Conservation (phyloP, 2,797 vertebrate species). For the Sebastes itinus region DNA sequence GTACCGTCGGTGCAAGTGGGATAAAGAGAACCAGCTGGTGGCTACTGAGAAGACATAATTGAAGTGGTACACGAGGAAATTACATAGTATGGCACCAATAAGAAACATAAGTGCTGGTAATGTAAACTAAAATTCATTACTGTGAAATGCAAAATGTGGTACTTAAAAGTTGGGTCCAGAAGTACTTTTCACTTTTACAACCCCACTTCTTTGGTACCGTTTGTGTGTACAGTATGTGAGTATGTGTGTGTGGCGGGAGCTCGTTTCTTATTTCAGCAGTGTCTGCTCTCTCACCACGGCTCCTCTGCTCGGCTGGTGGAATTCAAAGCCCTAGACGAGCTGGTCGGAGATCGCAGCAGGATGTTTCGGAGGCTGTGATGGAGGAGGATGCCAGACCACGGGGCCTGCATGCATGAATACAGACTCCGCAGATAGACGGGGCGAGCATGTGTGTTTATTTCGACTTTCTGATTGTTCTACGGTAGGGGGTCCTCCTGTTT, state of each 20-base stretch:
- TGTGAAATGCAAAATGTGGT: background rate
- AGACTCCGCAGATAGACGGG: background rate
- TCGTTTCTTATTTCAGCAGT: conserved; percentile 30
- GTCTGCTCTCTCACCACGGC: background rate
- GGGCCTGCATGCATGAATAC: conserved; percentile 21
- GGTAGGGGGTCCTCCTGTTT: conserved; percentile 29
- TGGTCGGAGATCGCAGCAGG: conserved; percentile 33
- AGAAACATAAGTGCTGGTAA: background rate
- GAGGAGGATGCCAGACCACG: conserved; percentile 26
- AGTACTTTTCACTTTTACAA: background rate
- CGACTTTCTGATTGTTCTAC: conserved; percentile 38
- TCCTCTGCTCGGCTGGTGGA: conserved; percentile 5
- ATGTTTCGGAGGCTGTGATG: conserved; percentile 21
- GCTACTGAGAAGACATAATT: conserved; percentile 13
- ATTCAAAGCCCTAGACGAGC: conserved; percentile 18
- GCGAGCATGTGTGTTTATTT: conserved; percentile 24
- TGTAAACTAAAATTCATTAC: background rate
- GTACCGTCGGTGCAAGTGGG: conserved; percentile 19
- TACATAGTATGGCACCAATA: background rate
- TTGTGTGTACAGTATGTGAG: background rate
- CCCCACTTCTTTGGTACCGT: background rate
- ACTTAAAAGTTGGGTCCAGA: background rate
- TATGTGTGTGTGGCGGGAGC: background rate
- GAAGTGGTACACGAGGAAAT: background rate
- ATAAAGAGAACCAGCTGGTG: conserved; percentile 57